phyloP scores from a whole-genome alignment of 2,888 invertebrate genomes.

The Slavum lentiscoides region DNA sequence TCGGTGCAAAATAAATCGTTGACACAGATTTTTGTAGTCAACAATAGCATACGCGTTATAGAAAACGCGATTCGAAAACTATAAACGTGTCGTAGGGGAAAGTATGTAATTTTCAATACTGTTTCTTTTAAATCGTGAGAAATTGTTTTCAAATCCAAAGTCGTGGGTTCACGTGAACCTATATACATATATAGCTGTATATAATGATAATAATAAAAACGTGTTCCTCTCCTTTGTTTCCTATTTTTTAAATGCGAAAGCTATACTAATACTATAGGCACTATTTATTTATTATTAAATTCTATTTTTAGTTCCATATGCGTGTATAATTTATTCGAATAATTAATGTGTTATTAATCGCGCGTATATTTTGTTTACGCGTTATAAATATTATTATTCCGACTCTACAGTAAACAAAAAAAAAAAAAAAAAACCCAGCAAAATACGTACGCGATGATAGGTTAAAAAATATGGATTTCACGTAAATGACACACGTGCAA shows the following conservation, averaged over 20 bases:
- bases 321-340: no score
- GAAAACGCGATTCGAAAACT: constrained; percentile 1
- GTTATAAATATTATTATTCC: no score
- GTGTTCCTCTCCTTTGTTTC: constrained; percentile 28
- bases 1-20: neutral
- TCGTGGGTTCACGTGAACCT: constrained; percentile 33
- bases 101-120: constrained; percentile 43
- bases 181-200: neutral
- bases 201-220: neutral
- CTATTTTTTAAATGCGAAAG: neutral
- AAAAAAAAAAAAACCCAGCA: no score
- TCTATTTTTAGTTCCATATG: neutral
- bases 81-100: constrained; percentile 31
- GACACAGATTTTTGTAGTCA: neutral
- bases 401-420: no score
- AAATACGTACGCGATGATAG: no score
- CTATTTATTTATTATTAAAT: neutral
- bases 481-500: no score
- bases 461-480: no score
- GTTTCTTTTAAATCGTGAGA: constrained; percentile 45
- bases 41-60: neutral
- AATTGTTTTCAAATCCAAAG: constrained; percentile 31
- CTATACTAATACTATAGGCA: neutral
- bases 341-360: no score
- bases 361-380: no score